Conservation (phyloP, 2,888 invertebrate genomes). For the Hylaea fasciaria region DNA sequence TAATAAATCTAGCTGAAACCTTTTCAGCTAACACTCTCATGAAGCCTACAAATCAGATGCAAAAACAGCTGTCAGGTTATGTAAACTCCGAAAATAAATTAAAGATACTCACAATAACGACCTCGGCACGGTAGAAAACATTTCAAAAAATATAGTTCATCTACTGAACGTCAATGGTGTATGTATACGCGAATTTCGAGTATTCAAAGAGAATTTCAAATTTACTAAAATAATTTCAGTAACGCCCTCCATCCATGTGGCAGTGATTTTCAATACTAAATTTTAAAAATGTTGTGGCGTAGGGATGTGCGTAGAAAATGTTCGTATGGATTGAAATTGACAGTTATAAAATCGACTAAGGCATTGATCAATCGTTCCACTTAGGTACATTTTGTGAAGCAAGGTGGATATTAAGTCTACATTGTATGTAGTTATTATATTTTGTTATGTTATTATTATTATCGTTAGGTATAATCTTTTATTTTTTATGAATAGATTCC, state of each 20-base stretch:
- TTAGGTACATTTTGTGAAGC: too few species aligned
- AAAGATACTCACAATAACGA: constrained; percentile 78
- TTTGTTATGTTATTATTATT: too few species aligned
- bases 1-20: background rate
- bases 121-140: constrained; percentile 80
- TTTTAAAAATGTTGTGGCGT: background rate
- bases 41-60: constrained; percentile 17
- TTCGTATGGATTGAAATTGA: too few species aligned
- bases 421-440: too few species aligned
- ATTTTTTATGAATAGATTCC: too few species aligned
- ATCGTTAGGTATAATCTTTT: too few species aligned
- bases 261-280: constrained; percentile 48
- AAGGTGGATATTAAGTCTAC: too few species aligned
- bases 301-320: background rate
- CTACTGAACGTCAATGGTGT: constrained; percentile 50
- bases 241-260: constrained; percentile 73
- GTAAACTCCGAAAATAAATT: constrained; percentile 80
- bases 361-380: too few species aligned
- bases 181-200: constrained; percentile 51
- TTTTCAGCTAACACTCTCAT: background rate
- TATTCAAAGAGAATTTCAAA: constrained; percentile 47
- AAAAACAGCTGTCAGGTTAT: constrained; percentile 82
- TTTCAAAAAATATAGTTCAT: constrained; percentile 72
- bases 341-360: too few species aligned
- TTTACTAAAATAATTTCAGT: constrained; percentile 58